Percentiles rank a stretch among this genome's conserved stretches.
Evolutionary conservation across 2,888 invertebrate genomes (phyloP).

Genomic region (Heterodera filipjevi): DNA sequence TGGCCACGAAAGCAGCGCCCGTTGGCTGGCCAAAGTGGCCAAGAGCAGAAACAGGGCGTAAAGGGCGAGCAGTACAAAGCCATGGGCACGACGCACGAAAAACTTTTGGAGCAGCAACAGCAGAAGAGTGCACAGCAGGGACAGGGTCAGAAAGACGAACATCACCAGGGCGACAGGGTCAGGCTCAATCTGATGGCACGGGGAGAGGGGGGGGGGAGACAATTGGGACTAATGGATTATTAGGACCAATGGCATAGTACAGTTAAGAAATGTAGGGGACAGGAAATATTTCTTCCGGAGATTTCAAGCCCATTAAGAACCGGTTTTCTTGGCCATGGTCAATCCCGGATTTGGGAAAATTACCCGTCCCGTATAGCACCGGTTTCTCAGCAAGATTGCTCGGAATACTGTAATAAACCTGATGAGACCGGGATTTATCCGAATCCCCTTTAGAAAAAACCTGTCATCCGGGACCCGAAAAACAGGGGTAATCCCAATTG

Average conservation of each 20-base stretch:
- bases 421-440: too few species aligned
- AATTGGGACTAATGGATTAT: not conserved
- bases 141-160: slow-evolving; percentile 37
- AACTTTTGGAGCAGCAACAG: slow-evolving; percentile 33
- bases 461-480: too few species aligned
- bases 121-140: slow-evolving; percentile 36
- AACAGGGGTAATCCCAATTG: too few species aligned
- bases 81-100: slow-evolving; percentile 24
- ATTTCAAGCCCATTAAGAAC: too few species aligned
- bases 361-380: too few species aligned
- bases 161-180: slow-evolving; percentile 34
- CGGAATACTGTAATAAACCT: too few species aligned
- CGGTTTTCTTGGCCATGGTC: too few species aligned
- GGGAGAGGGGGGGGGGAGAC: not conserved
- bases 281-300: too few species aligned
- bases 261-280: too few species aligned
- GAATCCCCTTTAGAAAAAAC: too few species aligned
- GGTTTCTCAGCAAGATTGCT: too few species aligned
- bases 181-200: slow-evolving; percentile 26
- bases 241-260: not conserved
- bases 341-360: too few species aligned
- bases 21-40: slow-evolving; percentile 26
- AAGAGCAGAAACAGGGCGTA: slow-evolving; percentile 30
- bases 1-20: not conserved
- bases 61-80: slow-evolving; percentile 32